Base-by-base conservation (phyloP, 2,113 vertebrate species). In the Vidua chalybeata region DNA sequence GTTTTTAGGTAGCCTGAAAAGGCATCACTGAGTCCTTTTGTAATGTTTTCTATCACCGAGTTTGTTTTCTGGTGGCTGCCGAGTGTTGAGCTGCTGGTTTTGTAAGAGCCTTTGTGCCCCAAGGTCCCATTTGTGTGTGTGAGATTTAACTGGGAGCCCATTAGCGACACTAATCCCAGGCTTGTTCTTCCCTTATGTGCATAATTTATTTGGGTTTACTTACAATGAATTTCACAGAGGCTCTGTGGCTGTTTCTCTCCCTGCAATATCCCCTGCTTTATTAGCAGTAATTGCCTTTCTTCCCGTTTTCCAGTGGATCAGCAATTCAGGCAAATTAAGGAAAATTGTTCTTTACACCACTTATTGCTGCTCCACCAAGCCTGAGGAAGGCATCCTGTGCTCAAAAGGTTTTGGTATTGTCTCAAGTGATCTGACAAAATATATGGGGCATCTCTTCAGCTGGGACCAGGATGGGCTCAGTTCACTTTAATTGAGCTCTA, bases 121-220 rank as follows among this genome's bases (percentile, higher is more conserved):
- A 64, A 88, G 90, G 95, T 88, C 83, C 89, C 43, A 33, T 88
- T 80, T 86, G 71, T 77, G 72, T 66, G 62, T 54, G 59, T 77
- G 66, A 86, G 83, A 62, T 83, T 92, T 55, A 94, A 46, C 92
- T 92, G 7, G 2, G 63, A 83, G 79, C 76, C 90, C 88, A 63
- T 92, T 77, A 90, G 64, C 7, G 4, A 67, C 83, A n/a, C 75
- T 49, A 74, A 90, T 88, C 82, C 85, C 79, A 80, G 90, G 30
- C 84, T 51, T 77, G 46, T 56, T 86, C 80, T 80, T 93, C 66
- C 49, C 63, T 86, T 49, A 37, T 13, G 63, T 95, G 51, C 67
- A 35, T 88, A 76, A 93, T 92, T 93, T 92, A 61, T 95, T 88
- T 73, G 74, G 76, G n/a, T 80, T 94, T 94, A 66, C 83, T 93